Evolutionary conservation across 2,888 invertebrate genomes (phyloP).

Genomic region (Ischnura elegans): DNA sequence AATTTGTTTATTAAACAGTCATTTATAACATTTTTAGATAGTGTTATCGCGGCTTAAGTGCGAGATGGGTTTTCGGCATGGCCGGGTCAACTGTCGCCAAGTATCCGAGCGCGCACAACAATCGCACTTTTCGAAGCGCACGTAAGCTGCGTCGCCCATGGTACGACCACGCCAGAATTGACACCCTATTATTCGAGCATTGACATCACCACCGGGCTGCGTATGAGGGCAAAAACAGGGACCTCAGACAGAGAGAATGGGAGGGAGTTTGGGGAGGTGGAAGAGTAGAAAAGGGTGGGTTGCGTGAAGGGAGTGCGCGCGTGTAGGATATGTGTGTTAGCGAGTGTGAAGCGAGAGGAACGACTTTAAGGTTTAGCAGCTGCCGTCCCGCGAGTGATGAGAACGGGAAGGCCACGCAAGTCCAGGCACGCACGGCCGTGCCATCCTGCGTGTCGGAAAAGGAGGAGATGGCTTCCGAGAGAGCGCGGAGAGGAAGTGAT

Average conservation of each 20-base stretch:
- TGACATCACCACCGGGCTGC: not conserved
- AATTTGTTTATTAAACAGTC: too few species aligned
- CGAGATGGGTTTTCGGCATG: too few species aligned
- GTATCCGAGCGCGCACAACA: too few species aligned
- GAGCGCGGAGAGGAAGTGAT: too few species aligned
- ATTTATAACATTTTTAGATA: too few species aligned
- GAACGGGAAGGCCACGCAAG: constrained; percentile 48
- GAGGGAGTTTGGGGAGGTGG: not conserved
- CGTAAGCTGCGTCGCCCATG: not conserved
- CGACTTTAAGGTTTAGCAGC: not conserved
- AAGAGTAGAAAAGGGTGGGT: not conserved
- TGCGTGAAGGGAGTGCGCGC: not conserved
- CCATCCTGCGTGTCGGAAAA: not conserved
- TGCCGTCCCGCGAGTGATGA: too few species aligned
- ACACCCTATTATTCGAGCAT: not conserved
- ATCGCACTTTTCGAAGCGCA: not conserved
- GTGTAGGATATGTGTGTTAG: not conserved
- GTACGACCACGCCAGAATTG: not conserved
- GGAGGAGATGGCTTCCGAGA: not conserved
- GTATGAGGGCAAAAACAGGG: too few species aligned
- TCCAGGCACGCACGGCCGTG: constrained; percentile 57
- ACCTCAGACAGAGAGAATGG: too few species aligned
- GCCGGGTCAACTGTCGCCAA: too few species aligned
- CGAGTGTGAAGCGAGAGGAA: not conserved
- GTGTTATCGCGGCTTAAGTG: too few species aligned